phyloP scores from a whole-genome alignment of 37 sponge, comb jelly and placozoan species.

The Theonella swinhoei region DNA sequence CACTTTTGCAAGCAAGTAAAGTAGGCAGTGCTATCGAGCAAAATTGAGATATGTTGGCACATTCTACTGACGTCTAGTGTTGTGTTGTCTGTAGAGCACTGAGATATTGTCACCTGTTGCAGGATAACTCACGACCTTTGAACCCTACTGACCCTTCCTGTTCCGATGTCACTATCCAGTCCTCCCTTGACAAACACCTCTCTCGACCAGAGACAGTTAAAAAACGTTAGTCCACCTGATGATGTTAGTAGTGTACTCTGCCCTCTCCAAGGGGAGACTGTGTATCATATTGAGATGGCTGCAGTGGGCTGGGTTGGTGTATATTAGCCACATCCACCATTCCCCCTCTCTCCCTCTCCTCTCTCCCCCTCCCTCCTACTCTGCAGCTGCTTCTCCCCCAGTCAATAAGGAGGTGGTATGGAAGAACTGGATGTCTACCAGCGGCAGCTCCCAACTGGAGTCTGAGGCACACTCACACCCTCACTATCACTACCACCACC shows the following conservation, averaged over 20 bases:
- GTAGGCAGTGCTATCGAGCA: too few relatives aligned
- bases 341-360: background rate
- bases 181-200: conserved; percentile 13
- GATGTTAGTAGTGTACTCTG: too few relatives aligned
- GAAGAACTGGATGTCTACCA: conserved; percentile 68
- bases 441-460: conserved; percentile 37
- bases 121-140: conserved; percentile 32
- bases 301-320: too few relatives aligned
- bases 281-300: too few relatives aligned
- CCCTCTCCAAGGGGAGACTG: too few relatives aligned
- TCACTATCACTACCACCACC: conserved; percentile 4
- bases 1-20: too few relatives aligned
- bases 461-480: conserved; percentile 10
- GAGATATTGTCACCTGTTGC: background rate
- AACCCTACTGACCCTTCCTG: conserved; percentile 42
- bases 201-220: too few relatives aligned
- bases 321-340: background rate
- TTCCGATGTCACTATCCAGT: conserved; percentile 14
- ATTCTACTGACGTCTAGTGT: too few relatives aligned
- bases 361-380: background rate
- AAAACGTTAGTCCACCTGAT: too few relatives aligned
- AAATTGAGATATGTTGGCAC: too few relatives aligned
- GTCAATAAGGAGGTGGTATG: conserved; percentile 50
- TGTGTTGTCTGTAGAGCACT: too few relatives aligned
- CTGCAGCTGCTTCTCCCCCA: background rate